phyloP scores from a whole-genome alignment of 2,888 invertebrate genomes.

The Pristionchus mayeri region DNA sequence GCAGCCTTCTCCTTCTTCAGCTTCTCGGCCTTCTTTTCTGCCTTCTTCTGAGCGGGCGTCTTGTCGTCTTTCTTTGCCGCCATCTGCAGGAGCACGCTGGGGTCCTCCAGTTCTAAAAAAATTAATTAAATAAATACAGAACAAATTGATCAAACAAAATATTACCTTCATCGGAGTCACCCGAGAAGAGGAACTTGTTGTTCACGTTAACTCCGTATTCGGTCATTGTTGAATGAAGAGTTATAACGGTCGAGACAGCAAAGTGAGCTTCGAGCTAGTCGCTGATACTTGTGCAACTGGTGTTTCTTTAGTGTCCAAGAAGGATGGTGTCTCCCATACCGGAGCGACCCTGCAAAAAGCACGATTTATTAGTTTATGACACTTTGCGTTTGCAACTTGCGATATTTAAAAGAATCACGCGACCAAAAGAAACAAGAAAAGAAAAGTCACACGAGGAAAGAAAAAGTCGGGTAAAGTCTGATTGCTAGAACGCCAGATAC shows the following conservation, averaged over 20 bases:
- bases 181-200: conserved; percentile 71
- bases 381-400: not conserved
- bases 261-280: conserved; percentile 32
- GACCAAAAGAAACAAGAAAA: not conserved
- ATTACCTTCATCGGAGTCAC: conserved; percentile 69
- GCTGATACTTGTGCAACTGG: conserved; percentile 23
- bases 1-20: conserved; percentile 52
- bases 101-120: conserved; percentile 69
- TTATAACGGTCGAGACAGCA: not conserved
- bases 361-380: too few relatives aligned
- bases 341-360: conserved; percentile 37
- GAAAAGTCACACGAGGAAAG: not conserved
- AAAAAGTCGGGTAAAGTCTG: not conserved
- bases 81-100: conserved; percentile 65
- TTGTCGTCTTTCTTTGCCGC: conserved; percentile 64
- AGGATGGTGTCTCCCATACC: conserved; percentile 42
- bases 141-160: not conserved
- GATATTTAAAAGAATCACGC: not conserved
- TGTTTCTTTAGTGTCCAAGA: conserved; percentile 47
- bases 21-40: conserved; percentile 50
- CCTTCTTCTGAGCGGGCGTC: conserved; percentile 59
- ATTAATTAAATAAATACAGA: not conserved
- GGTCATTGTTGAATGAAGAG: conserved; percentile 52
- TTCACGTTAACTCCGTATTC: conserved; percentile 70
- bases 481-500: too few relatives aligned